A percentile compares a stretch with the other conserved stretches of the same genome.
These are phyloP conservation scores for Amblyraja radiata DNA, from an alignment of 2,797 vertebrate species.

Conservation along the genomic window DNA sequence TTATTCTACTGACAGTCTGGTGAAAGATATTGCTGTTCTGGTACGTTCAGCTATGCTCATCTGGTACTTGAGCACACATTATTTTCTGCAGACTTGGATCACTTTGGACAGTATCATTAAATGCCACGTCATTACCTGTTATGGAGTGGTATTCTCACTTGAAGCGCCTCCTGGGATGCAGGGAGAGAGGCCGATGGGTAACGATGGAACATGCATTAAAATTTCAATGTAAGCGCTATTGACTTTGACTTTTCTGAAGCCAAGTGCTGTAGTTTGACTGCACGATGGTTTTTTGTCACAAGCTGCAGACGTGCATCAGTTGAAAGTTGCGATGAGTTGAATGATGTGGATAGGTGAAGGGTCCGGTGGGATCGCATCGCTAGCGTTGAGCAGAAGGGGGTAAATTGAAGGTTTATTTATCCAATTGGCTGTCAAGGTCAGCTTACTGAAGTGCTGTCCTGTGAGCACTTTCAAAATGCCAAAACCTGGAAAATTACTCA, in stretches of 20 bases:
- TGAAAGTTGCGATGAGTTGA: slow-evolving; percentile 77
- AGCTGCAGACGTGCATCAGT: slow-evolving; percentile 71
- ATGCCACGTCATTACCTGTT: slow-evolving; percentile 92
- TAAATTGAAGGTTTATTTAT: slow-evolving; percentile 99
- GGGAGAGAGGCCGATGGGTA: slow-evolving; percentile 64
- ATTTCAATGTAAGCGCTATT: slow-evolving; percentile 86
- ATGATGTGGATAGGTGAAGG: slow-evolving; percentile 96
- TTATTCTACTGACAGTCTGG: slow-evolving; percentile 77
- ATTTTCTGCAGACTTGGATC: slow-evolving; percentile 83
- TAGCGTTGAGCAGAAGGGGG: slow-evolving; percentile 71
- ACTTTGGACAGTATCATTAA: slow-evolving; percentile 99
- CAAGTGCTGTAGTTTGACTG: slow-evolving; percentile 74
- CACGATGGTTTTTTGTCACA: slow-evolving; percentile 94
- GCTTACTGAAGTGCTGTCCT: slow-evolving; percentile 94
- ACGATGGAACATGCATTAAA: slow-evolving; percentile 89
- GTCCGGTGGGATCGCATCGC: slow-evolving; percentile 80
- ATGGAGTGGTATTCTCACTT: slow-evolving; percentile 82
- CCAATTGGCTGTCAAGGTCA: slow-evolving; percentile 99
- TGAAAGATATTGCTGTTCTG: slow-evolving; percentile 74
- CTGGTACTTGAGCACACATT: slow-evolving; percentile 79
- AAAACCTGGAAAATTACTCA: slow-evolving; percentile 94
- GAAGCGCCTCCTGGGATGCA: slow-evolving; percentile 65
- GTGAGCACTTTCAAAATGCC: slow-evolving; percentile 97
- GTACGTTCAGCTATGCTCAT: slow-evolving; percentile 81
- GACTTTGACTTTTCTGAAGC: slow-evolving; percentile 88